Evolutionary conservation across 2,888 invertebrate genomes (phyloP).

Genomic region (Chromoteleia sp.): DNA sequence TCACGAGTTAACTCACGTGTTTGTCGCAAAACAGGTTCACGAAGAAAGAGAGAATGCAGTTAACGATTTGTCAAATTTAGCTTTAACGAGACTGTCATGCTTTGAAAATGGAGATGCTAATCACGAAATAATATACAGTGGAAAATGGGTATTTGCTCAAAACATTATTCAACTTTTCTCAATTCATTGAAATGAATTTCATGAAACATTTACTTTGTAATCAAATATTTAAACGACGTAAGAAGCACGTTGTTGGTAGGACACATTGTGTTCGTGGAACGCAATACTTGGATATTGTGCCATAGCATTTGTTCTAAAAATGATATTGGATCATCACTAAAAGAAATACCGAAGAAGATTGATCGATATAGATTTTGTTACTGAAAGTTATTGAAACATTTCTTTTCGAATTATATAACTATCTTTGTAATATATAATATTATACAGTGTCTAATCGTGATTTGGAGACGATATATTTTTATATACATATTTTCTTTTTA

Average conservation of each 20-base stretch:
- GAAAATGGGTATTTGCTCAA: background rate
- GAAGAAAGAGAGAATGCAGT: conserved; percentile 9
- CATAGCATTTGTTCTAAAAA: background rate
- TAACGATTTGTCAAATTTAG: conserved; percentile 30
- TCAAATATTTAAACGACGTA: too few relatives aligned
- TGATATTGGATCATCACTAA: background rate
- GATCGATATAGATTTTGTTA: too few relatives aligned
- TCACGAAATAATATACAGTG: background rate
- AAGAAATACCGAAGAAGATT: too few relatives aligned
- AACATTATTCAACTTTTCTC: background rate
- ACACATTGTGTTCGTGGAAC: background rate
- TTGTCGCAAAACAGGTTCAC: conserved; percentile 49
- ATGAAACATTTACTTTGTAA: too few relatives aligned
- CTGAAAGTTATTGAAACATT: too few relatives aligned
- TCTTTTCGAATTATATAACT: too few relatives aligned
- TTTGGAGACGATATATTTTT: too few relatives aligned
- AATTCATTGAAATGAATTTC: too few relatives aligned
- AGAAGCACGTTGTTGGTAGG: background rate
- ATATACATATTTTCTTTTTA: too few relatives aligned
- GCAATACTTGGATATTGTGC: too few relatives aligned
- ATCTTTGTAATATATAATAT: too few relatives aligned
- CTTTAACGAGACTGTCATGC: conserved; percentile 42
- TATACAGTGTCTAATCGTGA: too few relatives aligned
- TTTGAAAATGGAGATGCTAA: background rate
- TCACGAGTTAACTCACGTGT: conserved; percentile 35